Evolutionary conservation across 2,888 invertebrate genomes (phyloP).

Genomic region (Caenorhabditis virilis): DNA sequence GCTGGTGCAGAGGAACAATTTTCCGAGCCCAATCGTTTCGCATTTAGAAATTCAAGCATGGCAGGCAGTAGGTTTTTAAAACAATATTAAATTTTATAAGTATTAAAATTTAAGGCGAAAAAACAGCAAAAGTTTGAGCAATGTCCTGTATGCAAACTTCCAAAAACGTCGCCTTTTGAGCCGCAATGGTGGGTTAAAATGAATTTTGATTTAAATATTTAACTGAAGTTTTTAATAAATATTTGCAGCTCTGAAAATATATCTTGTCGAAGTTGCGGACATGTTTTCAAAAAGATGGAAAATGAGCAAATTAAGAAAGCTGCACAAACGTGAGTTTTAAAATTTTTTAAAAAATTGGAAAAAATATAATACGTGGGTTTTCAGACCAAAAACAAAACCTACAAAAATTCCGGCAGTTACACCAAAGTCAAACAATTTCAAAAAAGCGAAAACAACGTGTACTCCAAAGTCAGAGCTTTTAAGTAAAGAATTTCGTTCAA

Average conservation of each 20-base stretch:
- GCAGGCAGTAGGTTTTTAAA: slow-evolving; percentile 7
- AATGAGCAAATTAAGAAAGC: no score
- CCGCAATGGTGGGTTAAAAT: slow-evolving; percentile 3
- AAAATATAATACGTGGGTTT: no score
- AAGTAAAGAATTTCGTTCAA: background rate
- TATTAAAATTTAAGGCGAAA: slow-evolving; percentile 11
- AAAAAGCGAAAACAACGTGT: slow-evolving; percentile 5
- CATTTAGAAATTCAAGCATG: slow-evolving; percentile 18
- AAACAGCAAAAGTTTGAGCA: slow-evolving; percentile 5
- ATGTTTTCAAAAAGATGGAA: no score
- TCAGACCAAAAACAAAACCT: background rate
- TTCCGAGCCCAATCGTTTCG: slow-evolving; percentile 9
- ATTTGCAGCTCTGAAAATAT: no score
- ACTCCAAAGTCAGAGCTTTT: slow-evolving; percentile 6
- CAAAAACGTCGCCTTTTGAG: slow-evolving; percentile 14
- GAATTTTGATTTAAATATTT: background rate
- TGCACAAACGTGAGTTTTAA: no score
- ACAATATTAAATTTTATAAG: background rate
- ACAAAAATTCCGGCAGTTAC: slow-evolving; percentile 4
- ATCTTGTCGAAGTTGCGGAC: no score
- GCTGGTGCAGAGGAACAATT: slow-evolving; percentile 8
- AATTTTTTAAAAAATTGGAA: no score
- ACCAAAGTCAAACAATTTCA: slow-evolving; percentile 1
- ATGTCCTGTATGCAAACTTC: slow-evolving; percentile 20
- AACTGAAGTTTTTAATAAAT: slow-evolving; percentile 5